These are phyloP conservation scores for Bergia puertoricense DNA, from an alignment of 92 coral and sea anemone species.

Conservation along the genomic window DNA sequence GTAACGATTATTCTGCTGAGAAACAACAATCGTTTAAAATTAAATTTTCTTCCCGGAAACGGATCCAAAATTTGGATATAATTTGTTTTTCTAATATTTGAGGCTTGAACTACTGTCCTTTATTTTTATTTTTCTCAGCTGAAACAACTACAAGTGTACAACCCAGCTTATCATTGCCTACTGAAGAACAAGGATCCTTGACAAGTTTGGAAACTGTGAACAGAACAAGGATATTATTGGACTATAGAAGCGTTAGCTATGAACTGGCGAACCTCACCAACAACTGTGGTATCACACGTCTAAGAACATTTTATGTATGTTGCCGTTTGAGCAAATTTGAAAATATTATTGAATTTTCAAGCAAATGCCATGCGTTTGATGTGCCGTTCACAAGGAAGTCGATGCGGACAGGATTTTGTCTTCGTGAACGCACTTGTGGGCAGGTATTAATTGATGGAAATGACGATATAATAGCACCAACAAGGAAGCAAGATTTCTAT, in stretches of 20 bases:
- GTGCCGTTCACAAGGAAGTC: not conserved
- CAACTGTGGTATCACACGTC: not conserved
- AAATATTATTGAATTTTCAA: not conserved
- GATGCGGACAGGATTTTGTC: not conserved
- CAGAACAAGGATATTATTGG: not conserved
- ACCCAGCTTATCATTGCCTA: not conserved
- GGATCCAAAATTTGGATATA: not conserved
- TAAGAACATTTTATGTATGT: not conserved
- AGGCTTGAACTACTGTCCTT: not conserved
- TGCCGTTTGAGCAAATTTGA: not conserved
- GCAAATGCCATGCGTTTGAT: not conserved
- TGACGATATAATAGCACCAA: not conserved
- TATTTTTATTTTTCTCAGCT: not conserved
- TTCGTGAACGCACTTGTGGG: not conserved
- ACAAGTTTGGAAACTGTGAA: not conserved
- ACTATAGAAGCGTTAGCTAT: not conserved
- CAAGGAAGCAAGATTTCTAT: not conserved
- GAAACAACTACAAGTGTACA: not conserved
- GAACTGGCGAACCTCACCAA: not conserved
- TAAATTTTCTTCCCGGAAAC: slow-evolving; percentile 29
- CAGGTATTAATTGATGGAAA: slow-evolving; percentile 11
- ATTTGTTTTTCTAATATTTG: not conserved
- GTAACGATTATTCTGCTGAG: not conserved
- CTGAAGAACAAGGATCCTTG: not conserved
- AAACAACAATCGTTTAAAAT: slow-evolving; percentile 3